Conservation (phyloP, 2,797 vertebrate species). For the Hydrocynus forskahlii region DNA sequence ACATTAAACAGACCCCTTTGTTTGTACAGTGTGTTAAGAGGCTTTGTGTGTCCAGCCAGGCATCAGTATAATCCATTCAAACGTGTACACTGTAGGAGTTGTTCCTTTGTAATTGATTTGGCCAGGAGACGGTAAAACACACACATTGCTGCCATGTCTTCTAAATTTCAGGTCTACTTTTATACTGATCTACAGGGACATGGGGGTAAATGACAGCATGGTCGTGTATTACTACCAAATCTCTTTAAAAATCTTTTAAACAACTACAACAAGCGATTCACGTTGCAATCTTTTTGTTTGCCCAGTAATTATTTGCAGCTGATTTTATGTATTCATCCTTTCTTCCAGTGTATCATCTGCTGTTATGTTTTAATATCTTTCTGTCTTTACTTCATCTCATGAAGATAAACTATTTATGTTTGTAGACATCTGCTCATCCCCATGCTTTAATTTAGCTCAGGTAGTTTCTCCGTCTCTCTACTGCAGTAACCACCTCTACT, state of each 20-base stretch:
- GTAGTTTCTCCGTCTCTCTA: too few species aligned
- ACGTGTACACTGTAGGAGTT: slow-evolving; percentile 47
- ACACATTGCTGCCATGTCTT: not conserved
- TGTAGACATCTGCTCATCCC: too few species aligned
- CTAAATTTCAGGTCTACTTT: slow-evolving; percentile 9
- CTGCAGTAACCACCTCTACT: too few species aligned
- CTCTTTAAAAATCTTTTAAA: slow-evolving; percentile 22
- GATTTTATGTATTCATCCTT: not conserved
- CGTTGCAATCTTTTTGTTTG: slow-evolving; percentile 3
- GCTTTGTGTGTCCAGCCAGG: slow-evolving; percentile 57
- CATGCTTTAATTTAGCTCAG: too few species aligned
- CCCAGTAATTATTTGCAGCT: too few species aligned
- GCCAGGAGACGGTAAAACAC: not conserved
- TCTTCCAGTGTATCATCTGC: not conserved
- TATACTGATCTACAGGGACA: not conserved
- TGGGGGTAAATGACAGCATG: slow-evolving; percentile 14
- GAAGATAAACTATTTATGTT: too few species aligned
- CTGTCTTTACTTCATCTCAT: not conserved
- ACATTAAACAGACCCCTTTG: slow-evolving; percentile 61
- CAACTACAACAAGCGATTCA: slow-evolving; percentile 1
- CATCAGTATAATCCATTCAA: slow-evolving; percentile 68
- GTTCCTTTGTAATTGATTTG: slow-evolving; percentile 22
- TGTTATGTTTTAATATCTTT: not conserved
- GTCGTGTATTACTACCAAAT: slow-evolving; percentile 33
- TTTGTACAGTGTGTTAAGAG: slow-evolving; percentile 55